Evolutionary conservation across 2,113 vertebrate species (phyloP), one percentile per base, ranked within the genome.

Genomic region (Phodopus roborovskii): DNA sequence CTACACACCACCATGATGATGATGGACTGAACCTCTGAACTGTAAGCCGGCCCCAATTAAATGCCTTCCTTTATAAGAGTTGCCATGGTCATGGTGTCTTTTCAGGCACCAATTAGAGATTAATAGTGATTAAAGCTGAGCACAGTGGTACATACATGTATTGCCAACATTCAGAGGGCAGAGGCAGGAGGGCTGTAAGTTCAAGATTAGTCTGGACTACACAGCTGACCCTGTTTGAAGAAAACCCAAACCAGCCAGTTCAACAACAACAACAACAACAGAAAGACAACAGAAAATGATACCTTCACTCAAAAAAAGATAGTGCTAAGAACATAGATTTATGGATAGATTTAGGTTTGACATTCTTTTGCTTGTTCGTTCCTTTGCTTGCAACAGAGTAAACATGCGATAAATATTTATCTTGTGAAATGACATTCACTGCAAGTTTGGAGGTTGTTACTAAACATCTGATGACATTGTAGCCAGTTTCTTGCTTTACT

Each of bases 291-390:
- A 74, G 58, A 75, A 77, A 68, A 33, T 6, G 62, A n/a, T 2
- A 70, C 1, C 19, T 2, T 62, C 28, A 39, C n/a, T 71, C 48
- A 28, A 56, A 45, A 83, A 87, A 92, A 90, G 56, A 36, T 81
- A 78, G 13, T 91, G 39, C 58, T 73, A 83, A 77, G 93, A 62
- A 50, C 17, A 88, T 82, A 95, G 73, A 33, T 71, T 92, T 91
- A 56, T 22, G 50, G 48, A 79, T 83, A 30, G 58, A 79, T 90
- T 95, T 88, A 20, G 22, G 28, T 62, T 94, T 62, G 82, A 82
- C 12, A n/a, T 70, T 91, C 11, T 93, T 94, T 97, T 96, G 6
- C 53, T 94, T 89, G 94, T 39, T 89, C 95, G 26, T 70, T 94
- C 53, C 9, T 94, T 6, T 74, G 87, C 22, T 83, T 83, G 36